Evolutionary conservation across 2,888 invertebrate genomes (phyloP).

Genomic region (Electrophaes corylata): DNA sequence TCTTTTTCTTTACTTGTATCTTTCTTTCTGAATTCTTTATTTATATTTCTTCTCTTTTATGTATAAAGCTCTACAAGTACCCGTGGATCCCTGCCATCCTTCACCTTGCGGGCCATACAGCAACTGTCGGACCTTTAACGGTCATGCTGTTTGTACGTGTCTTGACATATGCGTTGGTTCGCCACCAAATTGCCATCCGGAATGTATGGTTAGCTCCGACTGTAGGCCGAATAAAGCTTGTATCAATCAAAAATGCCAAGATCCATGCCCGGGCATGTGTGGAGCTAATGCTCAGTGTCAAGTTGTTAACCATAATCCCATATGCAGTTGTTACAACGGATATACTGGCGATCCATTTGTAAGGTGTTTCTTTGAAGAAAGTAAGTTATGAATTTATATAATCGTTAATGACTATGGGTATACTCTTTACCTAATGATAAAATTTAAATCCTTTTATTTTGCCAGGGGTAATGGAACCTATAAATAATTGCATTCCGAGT

Average conservation of each 20-base stretch:
- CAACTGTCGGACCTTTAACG: slow-evolving; percentile 88
- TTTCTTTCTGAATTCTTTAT: slow-evolving; percentile 53
- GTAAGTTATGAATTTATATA: slow-evolving; percentile 77
- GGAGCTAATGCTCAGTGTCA: slow-evolving; percentile 91
- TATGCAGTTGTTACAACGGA: slow-evolving; percentile 89
- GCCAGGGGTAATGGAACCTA: slow-evolving; percentile 61
- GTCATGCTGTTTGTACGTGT: slow-evolving; percentile 91
- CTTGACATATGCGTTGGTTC: slow-evolving; percentile 88
- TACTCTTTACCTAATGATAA: background rate
- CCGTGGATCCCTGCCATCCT: slow-evolving; percentile 88
- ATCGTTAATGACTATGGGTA: slow-evolving; percentile 26
- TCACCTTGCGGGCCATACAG: slow-evolving; percentile 92
- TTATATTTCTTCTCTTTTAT: slow-evolving; percentile 52
- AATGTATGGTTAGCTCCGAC: slow-evolving; percentile 91
- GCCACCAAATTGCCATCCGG: slow-evolving; percentile 90
- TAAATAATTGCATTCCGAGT: slow-evolving; percentile 87
- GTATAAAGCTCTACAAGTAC: slow-evolving; percentile 73
- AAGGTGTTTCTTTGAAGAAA: slow-evolving; percentile 86
- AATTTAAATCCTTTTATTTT: slow-evolving; percentile 18
- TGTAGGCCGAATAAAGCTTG: slow-evolving; percentile 90
- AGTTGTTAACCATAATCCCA: slow-evolving; percentile 91
- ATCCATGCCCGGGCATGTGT: slow-evolving; percentile 91
- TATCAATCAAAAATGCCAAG: slow-evolving; percentile 89
- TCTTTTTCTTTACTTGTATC: slow-evolving; percentile 56
- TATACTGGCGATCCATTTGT: slow-evolving; percentile 91